Conservation (phyloP, 2,797 vertebrate species). For the Heliangelus exortis region DNA sequence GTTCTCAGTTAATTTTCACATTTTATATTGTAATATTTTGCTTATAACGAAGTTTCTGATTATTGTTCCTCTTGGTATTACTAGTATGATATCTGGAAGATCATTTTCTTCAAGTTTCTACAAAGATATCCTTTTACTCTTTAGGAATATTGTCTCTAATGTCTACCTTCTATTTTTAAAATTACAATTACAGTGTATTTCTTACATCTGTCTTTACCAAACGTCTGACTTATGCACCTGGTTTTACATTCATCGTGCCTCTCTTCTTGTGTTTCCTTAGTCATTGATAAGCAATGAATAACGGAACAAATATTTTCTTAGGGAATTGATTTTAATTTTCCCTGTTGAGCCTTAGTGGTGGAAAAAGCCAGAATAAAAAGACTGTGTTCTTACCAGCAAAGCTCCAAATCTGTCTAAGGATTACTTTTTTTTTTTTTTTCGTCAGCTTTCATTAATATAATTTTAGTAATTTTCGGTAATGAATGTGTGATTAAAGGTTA, state of each 20-base stretch:
- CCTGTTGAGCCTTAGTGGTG: background rate
- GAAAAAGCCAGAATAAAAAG: background rate
- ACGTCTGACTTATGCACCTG: background rate
- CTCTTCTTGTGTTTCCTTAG: background rate
- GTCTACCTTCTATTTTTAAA: background rate
- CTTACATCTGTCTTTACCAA: background rate
- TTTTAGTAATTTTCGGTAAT: slow-evolving; percentile 30
- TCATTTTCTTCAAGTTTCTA: background rate
- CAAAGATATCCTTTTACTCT: background rate
- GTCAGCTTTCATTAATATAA: background rate
- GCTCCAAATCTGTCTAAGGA: slow-evolving; percentile 4
- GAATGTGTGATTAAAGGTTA: slow-evolving; percentile 49
- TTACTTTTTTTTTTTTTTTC: slow-evolving; percentile 13
- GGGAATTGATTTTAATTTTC: background rate
- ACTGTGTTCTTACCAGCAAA: background rate
- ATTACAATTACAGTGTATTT: background rate
- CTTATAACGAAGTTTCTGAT: background rate
- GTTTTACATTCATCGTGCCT: background rate
- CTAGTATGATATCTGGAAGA: background rate
- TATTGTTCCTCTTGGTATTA: background rate
- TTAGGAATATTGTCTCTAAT: background rate
- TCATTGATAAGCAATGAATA: background rate
- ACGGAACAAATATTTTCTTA: background rate
- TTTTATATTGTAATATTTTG: background rate
- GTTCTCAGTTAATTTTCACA: background rate